Percentiles rank a stretch among this genome's conserved stretches.
Evolutionary conservation across 92 coral and sea anemone species (phyloP).

Genomic region (Siderastrea siderea): DNA sequence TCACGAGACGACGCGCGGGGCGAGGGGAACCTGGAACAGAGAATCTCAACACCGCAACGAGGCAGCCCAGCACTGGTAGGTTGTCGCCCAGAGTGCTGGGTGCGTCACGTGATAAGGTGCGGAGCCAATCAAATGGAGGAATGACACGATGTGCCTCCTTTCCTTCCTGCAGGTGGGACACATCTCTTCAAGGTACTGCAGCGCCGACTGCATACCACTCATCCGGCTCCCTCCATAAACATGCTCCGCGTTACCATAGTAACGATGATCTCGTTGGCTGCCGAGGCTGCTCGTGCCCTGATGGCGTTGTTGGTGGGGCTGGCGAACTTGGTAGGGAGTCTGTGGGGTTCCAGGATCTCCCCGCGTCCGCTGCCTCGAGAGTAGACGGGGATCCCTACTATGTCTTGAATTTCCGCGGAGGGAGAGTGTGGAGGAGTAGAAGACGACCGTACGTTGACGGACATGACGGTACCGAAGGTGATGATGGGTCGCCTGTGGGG

Average conservation of each 20-base stretch:
- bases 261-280: slow-evolving; percentile 61
- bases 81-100: slow-evolving; percentile 26
- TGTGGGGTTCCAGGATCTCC: slow-evolving; percentile 25
- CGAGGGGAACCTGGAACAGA: slow-evolving; percentile 20
- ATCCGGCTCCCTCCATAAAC: slow-evolving; percentile 78
- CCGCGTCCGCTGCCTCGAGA: slow-evolving; percentile 5
- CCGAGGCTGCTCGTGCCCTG: slow-evolving; percentile 25
- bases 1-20: slow-evolving; percentile 44
- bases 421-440: slow-evolving; percentile 11
- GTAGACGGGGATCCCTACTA: slow-evolving; percentile 32
- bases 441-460: slow-evolving; percentile 18
- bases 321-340: slow-evolving; percentile 5
- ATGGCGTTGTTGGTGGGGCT: slow-evolving; percentile 26
- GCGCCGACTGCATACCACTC: slow-evolving; percentile 58
- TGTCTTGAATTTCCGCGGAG: slow-evolving; percentile 23
- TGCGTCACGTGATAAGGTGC: slow-evolving; percentile 38
- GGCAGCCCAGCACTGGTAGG: slow-evolving; percentile 73
- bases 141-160: slow-evolving; percentile 87
- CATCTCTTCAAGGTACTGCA: slow-evolving; percentile 39
- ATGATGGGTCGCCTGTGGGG: background rate
- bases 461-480: background rate
- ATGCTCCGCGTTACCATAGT: slow-evolving; percentile 74
- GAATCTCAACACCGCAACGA: background rate
- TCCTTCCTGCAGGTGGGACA: slow-evolving; percentile 90
- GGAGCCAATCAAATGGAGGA: slow-evolving; percentile 47